These are phyloP conservation scores for Petrocephalus sullivani DNA, from an alignment of 2,797 vertebrate genomes.

Conservation along the genomic window DNA sequence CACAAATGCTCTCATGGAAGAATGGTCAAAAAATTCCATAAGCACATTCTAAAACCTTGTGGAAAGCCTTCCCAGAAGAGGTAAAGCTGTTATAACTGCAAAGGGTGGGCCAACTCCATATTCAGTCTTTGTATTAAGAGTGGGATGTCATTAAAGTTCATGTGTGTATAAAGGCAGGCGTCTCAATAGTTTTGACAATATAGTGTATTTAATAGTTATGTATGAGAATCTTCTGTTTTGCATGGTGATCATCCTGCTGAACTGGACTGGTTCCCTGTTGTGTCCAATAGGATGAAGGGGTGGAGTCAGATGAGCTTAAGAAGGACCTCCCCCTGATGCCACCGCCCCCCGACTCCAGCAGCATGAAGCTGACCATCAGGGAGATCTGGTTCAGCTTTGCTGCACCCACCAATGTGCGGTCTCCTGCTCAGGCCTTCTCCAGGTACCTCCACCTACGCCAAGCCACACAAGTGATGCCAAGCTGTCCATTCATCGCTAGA, in stretches of 20 bases:
- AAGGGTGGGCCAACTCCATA: too few species aligned
- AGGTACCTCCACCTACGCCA: constrained; percentile 58
- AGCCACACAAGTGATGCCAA: not conserved
- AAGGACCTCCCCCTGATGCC: constrained; percentile 94
- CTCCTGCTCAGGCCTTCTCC: constrained; percentile 79
- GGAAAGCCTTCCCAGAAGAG: too few species aligned
- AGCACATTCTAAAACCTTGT: too few species aligned
- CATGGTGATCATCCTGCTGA: not conserved
- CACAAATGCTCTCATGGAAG: too few species aligned
- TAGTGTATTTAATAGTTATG: not conserved
- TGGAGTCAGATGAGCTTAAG: constrained; percentile 96
- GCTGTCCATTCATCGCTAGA: not conserved
- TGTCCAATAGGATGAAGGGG: constrained; percentile 84
- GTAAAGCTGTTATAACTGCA: too few species aligned
- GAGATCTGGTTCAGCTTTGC: constrained; percentile 99
- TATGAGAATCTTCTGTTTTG: not conserved
- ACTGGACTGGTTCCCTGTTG: not conserved
- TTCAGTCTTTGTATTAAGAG: too few species aligned
- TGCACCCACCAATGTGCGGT: constrained; percentile 90
- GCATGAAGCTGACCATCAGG: constrained; percentile 94
- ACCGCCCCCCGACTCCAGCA: constrained; percentile 95
- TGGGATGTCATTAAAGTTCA: too few species aligned
- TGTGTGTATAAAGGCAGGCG: too few species aligned
- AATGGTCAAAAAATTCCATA: too few species aligned
- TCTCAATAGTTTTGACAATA: too few species aligned